These are phyloP conservation scores for Crotalus helleri DNA, from an alignment of 2,113 vertebrate species.

Conservation along the genomic window DNA sequence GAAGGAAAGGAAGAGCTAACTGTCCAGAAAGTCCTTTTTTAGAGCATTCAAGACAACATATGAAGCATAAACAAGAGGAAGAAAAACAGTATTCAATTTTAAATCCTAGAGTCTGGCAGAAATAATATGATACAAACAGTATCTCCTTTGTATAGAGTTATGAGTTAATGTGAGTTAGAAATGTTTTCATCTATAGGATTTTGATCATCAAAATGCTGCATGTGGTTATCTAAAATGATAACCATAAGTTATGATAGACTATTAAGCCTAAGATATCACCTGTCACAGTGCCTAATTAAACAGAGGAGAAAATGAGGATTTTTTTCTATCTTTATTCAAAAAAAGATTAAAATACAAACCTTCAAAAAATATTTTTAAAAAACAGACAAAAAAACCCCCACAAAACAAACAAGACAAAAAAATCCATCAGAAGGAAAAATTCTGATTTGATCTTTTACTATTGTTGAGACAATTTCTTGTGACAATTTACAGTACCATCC, in stretches of 20 bases:
- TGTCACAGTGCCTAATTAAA: not conserved
- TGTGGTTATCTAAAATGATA: not conserved
- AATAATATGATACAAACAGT: not conserved
- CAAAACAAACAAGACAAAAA: not conserved
- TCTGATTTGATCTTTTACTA: not conserved
- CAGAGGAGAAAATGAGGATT: not conserved
- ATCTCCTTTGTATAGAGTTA: not conserved
- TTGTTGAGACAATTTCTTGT: not conserved
- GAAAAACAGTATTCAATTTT: not conserved
- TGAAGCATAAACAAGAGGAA: not conserved
- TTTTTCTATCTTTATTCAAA: not conserved
- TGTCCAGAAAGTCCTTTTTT: not conserved
- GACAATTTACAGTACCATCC: not conserved
- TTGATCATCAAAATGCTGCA: not conserved
- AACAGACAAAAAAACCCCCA: not conserved
- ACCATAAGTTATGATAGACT: not conserved
- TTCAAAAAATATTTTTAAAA: not conserved
- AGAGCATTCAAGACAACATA: not conserved
- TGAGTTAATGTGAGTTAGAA: not conserved
- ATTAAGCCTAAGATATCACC: not conserved
- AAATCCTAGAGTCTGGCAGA: not conserved
- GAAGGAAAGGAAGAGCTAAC: not conserved
- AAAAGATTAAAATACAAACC: not conserved
- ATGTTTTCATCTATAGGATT: not conserved
- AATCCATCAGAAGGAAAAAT: not conserved